Percentiles rank a stretch among this genome's conserved stretches.
Evolutionary conservation across 2,797 vertebrate genomes (phyloP).

Genomic region (Brachyalestes nurse): DNA sequence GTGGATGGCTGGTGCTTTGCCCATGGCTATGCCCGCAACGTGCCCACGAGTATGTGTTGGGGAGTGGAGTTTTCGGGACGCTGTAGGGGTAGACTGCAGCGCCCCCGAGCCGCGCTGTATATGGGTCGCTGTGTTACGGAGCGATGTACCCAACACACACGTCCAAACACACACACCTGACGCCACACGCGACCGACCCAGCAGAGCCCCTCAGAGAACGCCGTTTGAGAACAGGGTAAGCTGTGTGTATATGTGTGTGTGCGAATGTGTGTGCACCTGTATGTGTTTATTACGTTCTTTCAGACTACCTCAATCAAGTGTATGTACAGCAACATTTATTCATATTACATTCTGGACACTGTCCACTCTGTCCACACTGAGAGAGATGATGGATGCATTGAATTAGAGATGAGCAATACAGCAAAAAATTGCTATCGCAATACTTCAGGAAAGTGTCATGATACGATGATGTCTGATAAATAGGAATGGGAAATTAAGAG

Average conservation of each 20-base stretch:
- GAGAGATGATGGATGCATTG: no score
- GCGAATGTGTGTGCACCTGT: conserved; percentile 1
- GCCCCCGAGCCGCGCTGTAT: conserved; percentile 91
- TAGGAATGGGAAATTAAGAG: no score
- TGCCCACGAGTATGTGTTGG: conserved; percentile 68
- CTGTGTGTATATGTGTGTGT: conserved; percentile 12
- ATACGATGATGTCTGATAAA: no score
- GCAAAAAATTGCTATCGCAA: no score
- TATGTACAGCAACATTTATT: no score
- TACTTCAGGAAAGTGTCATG: no score
- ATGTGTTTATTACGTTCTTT: neutral
- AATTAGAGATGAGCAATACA: no score
- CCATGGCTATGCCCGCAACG: conserved; percentile 75
- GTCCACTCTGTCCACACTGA: no score
- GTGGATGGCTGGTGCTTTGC: conserved; percentile 64
- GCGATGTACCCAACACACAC: conserved; percentile 54
- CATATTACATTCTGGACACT: no score
- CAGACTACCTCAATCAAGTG: no score
- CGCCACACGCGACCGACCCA: conserved; percentile 45
- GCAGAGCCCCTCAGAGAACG: conserved; percentile 46
- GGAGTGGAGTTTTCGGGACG: conserved; percentile 87
- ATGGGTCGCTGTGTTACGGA: conserved; percentile 87
- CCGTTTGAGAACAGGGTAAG: conserved; percentile 35
- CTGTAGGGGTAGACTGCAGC: conserved; percentile 93
- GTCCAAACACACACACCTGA: conserved; percentile 46